Evolutionary conservation across 2,888 invertebrate genomes (phyloP), one percentile per base, ranked within the genome.

Genomic region (Zele albiditarsus): DNA sequence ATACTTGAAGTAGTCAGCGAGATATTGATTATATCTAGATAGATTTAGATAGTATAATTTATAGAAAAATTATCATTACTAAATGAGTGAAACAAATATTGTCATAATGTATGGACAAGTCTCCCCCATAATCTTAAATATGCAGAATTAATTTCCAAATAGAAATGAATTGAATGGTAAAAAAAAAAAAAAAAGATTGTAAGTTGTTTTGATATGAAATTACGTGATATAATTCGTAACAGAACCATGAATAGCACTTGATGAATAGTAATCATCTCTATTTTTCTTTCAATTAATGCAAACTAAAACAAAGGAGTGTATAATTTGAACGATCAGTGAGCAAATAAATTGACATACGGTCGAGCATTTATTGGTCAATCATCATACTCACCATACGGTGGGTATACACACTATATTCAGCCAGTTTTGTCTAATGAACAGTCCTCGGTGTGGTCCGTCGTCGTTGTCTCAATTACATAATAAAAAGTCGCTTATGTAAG

Each of bases 401-500:
- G 10, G 12, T 38, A 38, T 38, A 38, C 38, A 12, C n/a, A 28
- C 53, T 25, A 33, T 20, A 10, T 68, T 20, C 62, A 27, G 28
- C 31, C 53, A n/a, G 63, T 74, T 71, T 75, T 46, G 71, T 28
- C 71, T 71, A 71, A 70, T 74, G 58, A 74, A 75, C 60, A 33
- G 66, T 66, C 28, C 46, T 60, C 38, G 25, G 38, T 20, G 57
- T 70, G 60, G 71, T 67, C 49, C 71, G 76, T 78, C 76, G 20
- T 76, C 77, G 78, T 77, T 77, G 78, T 80, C 78, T 80, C 86
- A 87, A 88, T 88, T 88, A 87, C 84, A 85, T 88, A 88, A 89
- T 88, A 87, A 88, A 87, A 87, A 86, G 83, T 60, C 81, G 84
- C 74, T 89, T 89, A 88, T 85, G 83, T 88, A 88, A 88, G 87